Conservation (phyloP, 2,797 vertebrate genomes). For the Lepidocolaptes lacrymiger region DNA sequence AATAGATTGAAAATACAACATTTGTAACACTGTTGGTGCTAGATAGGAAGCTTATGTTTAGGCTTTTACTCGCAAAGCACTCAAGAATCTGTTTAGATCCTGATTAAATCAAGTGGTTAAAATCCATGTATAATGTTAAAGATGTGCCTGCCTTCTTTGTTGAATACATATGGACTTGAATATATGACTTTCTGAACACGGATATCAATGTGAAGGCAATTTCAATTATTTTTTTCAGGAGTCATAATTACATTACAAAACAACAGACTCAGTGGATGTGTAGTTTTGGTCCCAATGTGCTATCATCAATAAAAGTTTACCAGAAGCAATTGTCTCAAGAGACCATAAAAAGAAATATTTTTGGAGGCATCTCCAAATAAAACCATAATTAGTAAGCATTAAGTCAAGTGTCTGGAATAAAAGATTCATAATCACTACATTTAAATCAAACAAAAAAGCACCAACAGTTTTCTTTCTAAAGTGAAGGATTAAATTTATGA, state of each 20-base stretch:
- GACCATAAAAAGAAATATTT: constrained; percentile 20
- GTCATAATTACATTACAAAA: neutral
- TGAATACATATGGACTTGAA: neutral
- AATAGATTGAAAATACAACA: neutral
- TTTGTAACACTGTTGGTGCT: neutral
- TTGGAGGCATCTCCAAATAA: constrained; percentile 42
- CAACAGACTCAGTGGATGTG: neutral
- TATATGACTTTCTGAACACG: neutral
- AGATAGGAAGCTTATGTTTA: neutral
- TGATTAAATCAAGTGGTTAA: neutral
- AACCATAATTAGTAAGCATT: constrained; percentile 39
- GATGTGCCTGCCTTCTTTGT: neutral
- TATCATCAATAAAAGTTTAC: constrained; percentile 11
- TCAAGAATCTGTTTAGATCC: neutral
- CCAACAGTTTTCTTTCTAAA: neutral
- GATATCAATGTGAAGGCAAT: neutral
- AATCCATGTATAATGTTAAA: neutral
- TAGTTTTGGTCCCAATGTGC: neutral
- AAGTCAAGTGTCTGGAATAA: constrained; percentile 13
- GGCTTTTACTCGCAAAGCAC: neutral
- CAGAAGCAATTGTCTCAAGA: constrained; percentile 36
- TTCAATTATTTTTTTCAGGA: neutral
- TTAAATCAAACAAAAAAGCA: constrained; percentile 12
- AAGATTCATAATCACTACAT: constrained; percentile 22
- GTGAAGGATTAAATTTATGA: neutral